Conservation (phyloP, 2,797 vertebrate species). For the Carduelis carduelis region DNA sequence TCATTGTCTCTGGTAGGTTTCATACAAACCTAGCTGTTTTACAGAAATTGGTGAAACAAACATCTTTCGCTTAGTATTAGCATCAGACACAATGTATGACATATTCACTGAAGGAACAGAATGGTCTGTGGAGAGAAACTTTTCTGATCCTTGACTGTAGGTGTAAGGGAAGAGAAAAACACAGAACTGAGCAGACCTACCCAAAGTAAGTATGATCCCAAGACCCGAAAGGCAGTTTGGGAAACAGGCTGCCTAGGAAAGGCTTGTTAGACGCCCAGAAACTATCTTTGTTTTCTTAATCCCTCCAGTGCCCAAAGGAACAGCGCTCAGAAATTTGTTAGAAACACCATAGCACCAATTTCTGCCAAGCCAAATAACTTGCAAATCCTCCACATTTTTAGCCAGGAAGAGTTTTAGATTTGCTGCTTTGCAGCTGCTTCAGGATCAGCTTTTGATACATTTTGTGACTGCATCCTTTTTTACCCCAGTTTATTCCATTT, state of each 20-base stretch:
- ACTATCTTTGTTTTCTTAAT: conserved; percentile 8
- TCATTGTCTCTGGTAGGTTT: background rate
- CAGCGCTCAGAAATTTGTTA: background rate
- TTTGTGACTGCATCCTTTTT: background rate
- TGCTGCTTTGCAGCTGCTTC: background rate
- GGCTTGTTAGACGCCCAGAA: background rate
- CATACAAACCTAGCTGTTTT: background rate
- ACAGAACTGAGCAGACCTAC: background rate
- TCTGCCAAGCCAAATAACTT: background rate
- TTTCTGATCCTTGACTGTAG: background rate
- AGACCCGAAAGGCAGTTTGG: background rate
- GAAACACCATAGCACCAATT: background rate
- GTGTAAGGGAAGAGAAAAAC: background rate
- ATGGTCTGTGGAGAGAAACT: background rate
- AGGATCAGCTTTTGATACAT: background rate
- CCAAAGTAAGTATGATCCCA: background rate
- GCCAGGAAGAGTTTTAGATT: background rate
- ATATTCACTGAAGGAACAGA: background rate
- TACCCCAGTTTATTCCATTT: background rate
- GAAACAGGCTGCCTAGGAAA: background rate
- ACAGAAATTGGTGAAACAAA: background rate
- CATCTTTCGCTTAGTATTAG: background rate
- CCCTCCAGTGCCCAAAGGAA: background rate
- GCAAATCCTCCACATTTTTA: background rate
- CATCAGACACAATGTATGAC: background rate